Evolutionary conservation across 2,888 invertebrate genomes (phyloP), one percentile per base, ranked within the genome.

Genomic region (Melieria omissa): DNA sequence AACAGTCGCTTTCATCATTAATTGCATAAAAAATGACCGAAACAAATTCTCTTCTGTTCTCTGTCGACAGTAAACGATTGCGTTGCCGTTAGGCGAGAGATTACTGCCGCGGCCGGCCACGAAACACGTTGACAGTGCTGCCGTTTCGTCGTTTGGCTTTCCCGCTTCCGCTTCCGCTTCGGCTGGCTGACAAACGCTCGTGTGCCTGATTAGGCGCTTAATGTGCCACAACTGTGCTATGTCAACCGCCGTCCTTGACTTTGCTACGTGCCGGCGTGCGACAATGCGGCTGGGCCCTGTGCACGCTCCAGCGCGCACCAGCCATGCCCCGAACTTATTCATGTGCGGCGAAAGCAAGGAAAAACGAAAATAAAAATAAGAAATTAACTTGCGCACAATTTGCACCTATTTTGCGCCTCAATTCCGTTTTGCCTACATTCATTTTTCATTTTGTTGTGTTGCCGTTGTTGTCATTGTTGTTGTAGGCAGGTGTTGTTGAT

Each of bases 131-230:
- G 29, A 29, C 29, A 29, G 29, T 29, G 29, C 3, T 29, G 2
- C 29, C 29, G 29, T 29, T 29, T 29, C 29, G 29, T 29, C 29
- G 29, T 29, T 29, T 29, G 29, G 29, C 58, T 42, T 60, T 67
- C 42, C 47, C 67, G 16, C 52, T 58, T 16, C 3, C 44, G 42
- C 41, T 14, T 16, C 3, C 44, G 42, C 41, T 14, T 49, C 44
- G 14, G 46, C 60, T 42, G 42, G 42, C 42, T 16, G n/a, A 58
- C 49, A 60, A 49, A 60, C 7, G 60, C 60, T 14, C 29, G n/a
- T 12, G n/a, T 70, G 75, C 77, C 76, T 78, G 79, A 79, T 79
- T 78, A 78, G 75, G 73, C 73, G 71, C 74, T 77, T 77, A 79
- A 77, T 78, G 73, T 75, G 73, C 67, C 75, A 72, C 60, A 65